These are phyloP conservation scores for Apis cerana DNA, from an alignment of 1,140 invertebrate species.

Conservation along the genomic window DNA sequence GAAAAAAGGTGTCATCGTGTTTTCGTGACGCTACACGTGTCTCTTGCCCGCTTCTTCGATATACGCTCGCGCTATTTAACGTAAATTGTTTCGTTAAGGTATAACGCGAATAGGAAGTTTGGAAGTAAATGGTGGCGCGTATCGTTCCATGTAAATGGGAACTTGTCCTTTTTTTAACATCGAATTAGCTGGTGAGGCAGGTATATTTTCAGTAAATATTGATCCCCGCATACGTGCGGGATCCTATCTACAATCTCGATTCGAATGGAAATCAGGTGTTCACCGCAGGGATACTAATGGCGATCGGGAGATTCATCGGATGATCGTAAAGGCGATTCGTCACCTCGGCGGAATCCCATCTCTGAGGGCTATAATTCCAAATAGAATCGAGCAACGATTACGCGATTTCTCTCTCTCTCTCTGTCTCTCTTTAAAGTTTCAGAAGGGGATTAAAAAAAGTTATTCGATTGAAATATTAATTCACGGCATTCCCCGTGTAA, in stretches of 20 bases:
- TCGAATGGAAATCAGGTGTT: constrained; percentile 14
- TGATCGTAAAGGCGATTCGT: constrained; percentile 17
- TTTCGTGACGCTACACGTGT: no score
- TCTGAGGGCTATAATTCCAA: not conserved
- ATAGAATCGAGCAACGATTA: not conserved
- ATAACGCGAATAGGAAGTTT: no score
- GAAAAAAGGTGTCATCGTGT: not conserved
- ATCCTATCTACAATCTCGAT: constrained; percentile 21
- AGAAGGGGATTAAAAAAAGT: no score
- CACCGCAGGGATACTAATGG: not conserved
- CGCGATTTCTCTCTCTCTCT: not conserved
- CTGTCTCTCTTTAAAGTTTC: not conserved
- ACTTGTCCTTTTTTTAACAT: no score
- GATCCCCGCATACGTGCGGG: not conserved
- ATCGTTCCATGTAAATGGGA: no score
- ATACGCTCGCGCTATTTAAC: not conserved
- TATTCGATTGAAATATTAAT: no score
- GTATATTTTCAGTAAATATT: not conserved
- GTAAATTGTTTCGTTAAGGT: not conserved
- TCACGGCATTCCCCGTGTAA: not conserved
- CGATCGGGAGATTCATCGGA: not conserved
- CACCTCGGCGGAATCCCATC: not conserved
- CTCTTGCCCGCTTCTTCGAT: not conserved
- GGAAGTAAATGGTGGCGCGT: no score
- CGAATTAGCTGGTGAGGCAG: not conserved